Percentiles rank a stretch among this genome's conserved stretches.
phyloP scores from a whole-genome alignment of 2,888 invertebrate species.

The Euplagia quadripunctaria region DNA sequence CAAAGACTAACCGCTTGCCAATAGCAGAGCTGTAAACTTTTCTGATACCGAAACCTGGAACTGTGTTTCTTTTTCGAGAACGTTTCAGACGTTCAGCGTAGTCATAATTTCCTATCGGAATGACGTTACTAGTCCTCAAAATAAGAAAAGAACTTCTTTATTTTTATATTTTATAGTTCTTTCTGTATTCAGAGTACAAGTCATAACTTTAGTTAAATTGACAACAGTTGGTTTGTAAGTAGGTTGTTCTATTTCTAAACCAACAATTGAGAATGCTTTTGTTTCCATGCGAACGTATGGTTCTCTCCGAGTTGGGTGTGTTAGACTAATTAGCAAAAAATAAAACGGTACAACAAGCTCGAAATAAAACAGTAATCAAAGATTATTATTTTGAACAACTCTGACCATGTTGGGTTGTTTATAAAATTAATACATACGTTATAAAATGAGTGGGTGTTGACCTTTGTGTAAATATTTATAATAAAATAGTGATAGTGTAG shows the following conservation, averaged over 20 bases:
- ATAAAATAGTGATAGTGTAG: background rate
- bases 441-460: slow-evolving; percentile 5
- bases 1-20: background rate
- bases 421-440: background rate
- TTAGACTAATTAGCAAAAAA: background rate
- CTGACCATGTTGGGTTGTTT: background rate
- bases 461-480: background rate
- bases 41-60: background rate
- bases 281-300: background rate
- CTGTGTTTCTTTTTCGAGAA: too few relatives aligned
- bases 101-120: too few relatives aligned
- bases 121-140: too few relatives aligned
- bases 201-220: background rate
- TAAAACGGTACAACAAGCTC: background rate
- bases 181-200: too few relatives aligned
- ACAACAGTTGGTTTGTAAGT: too few relatives aligned
- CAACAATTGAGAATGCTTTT: background rate
- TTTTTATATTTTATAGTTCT: too few relatives aligned
- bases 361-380: background rate
- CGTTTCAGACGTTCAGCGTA: background rate
- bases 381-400: background rate
- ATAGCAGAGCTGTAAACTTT: background rate
- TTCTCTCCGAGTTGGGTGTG: background rate
- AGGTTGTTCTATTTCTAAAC: background rate
- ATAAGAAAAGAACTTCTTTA: too few relatives aligned